Evolutionary conservation across 2,888 invertebrate species (phyloP), one percentile per base, ranked within the genome.

Genomic region (Portevinia maculata): DNA sequence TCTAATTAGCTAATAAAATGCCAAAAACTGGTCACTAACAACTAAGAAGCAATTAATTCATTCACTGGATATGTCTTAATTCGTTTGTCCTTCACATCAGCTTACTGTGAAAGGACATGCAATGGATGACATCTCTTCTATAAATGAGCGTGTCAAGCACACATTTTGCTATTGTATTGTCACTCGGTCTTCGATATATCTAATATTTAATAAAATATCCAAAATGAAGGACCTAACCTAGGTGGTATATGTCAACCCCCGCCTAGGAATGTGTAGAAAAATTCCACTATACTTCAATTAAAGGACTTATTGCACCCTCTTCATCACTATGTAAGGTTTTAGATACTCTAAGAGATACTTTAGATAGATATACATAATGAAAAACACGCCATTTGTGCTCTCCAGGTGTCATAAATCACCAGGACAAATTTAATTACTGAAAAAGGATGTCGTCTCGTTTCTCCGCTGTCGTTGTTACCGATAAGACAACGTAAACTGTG

Each of bases 391-490:
- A 81, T 85, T 85, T 84, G 81, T 84, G 76, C 76, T 84, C 76
- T 84, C 65, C 57, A 79, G 74, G 75, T 85, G 84, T 86, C 85
- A 86, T 86, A 86, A 86, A 86, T 86, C 86, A 86, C 85, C 83
- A 81, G 86, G 86, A 86, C 85, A 86, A 86, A 86, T 86, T 86
- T 86, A 86, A 86, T 86, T 86, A 86, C 86, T 85, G 70, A 84
- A 84, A 84, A 79, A 83, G 83, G 83, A 83, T 83, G 83, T 83
- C 78, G 78, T 83, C 78, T 81, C 70, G 76, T 70, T 76, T 75
- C 57, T 60, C 74, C 39, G 30, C 24, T 13, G 28, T 19, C 50
- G 44, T 39, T 52, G 62, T 60, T 67, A 48, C 48, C 37, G 74
- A 79, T 79, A 79, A 79, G 79, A 48, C 69, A 60, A 67, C 65